phyloP scores from a whole-genome alignment of 2,888 invertebrate genomes.

The Tetrapedia diversipes region DNA sequence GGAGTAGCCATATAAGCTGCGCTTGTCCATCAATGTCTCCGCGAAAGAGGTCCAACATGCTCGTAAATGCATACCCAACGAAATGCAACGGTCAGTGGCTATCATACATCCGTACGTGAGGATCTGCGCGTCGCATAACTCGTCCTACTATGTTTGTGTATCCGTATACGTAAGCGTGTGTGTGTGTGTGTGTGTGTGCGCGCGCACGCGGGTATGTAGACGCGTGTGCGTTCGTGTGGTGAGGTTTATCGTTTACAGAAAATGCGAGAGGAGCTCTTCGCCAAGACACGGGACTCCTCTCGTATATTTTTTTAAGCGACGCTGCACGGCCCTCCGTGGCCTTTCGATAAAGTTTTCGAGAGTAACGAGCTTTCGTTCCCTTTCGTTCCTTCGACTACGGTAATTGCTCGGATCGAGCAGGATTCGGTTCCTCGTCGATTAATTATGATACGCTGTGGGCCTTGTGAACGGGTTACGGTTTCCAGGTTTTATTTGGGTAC shows the following conservation, averaged over 20 bases:
- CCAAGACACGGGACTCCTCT: constrained; percentile 25
- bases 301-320: constrained; percentile 52
- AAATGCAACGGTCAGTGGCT: constrained; percentile 78
- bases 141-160: too few relatives aligned
- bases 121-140: constrained; percentile 66
- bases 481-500: too few relatives aligned
- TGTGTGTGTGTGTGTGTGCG: too few relatives aligned
- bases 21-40: constrained; percentile 83
- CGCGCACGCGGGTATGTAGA: not conserved
- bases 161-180: not conserved
- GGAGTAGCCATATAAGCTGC: constrained; percentile 79
- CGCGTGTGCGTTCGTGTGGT: constrained; percentile 24
- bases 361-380: constrained; percentile 28
- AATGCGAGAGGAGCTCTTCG: constrained; percentile 13
- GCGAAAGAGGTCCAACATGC: constrained; percentile 75
- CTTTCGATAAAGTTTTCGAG: constrained; percentile 33
- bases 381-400: not conserved
- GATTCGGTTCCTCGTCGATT: constrained; percentile 13
- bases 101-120: constrained; percentile 75
- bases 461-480: too few relatives aligned
- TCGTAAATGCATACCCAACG: constrained; percentile 77
- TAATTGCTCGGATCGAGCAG: constrained; percentile 12
- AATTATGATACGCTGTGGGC: constrained; percentile 7
- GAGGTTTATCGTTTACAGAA: constrained; percentile 54
- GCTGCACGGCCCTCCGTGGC: constrained; percentile 17